phyloP scores from a whole-genome alignment of 2,888 invertebrate species.

The Habrosyne pyritoides region DNA sequence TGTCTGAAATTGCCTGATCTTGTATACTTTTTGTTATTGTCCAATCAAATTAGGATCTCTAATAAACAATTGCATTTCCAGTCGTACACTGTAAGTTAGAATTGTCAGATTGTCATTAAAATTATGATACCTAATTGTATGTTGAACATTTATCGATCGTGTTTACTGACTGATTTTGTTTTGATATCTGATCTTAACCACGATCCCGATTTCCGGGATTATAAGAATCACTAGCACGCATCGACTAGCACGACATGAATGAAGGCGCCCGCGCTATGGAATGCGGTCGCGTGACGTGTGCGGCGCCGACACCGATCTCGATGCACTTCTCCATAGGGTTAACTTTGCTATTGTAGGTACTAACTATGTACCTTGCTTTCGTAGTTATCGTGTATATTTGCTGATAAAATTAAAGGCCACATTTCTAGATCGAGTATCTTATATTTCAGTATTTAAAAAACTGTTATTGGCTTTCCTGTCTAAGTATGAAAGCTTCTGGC shows the following conservation, averaged over 20 bases:
- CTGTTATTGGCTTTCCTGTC: too few relatives aligned
- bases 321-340: slow-evolving; percentile 77
- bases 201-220: slow-evolving; percentile 21
- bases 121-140: too few relatives aligned
- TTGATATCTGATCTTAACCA: neutral
- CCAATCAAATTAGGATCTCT: too few relatives aligned
- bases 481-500: too few relatives aligned
- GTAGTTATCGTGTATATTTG: neutral
- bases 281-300: slow-evolving; percentile 85
- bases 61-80: too few relatives aligned
- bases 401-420: neutral
- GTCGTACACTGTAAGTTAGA: too few relatives aligned
- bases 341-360: slow-evolving; percentile 52
- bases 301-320: slow-evolving; percentile 83
- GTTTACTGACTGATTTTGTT: neutral
- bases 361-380: slow-evolving; percentile 11
- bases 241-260: slow-evolving; percentile 65
- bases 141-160: too few relatives aligned
- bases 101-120: too few relatives aligned
- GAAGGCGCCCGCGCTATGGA: slow-evolving; percentile 77
- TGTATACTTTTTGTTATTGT: too few relatives aligned
- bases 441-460: too few relatives aligned
- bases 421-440: neutral
- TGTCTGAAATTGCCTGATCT: too few relatives aligned
- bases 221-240: slow-evolving; percentile 30